Evolutionary conservation across 2,888 invertebrate genomes (phyloP), one percentile per base, ranked within the genome.

Genomic region (Plutella xylostella): DNA sequence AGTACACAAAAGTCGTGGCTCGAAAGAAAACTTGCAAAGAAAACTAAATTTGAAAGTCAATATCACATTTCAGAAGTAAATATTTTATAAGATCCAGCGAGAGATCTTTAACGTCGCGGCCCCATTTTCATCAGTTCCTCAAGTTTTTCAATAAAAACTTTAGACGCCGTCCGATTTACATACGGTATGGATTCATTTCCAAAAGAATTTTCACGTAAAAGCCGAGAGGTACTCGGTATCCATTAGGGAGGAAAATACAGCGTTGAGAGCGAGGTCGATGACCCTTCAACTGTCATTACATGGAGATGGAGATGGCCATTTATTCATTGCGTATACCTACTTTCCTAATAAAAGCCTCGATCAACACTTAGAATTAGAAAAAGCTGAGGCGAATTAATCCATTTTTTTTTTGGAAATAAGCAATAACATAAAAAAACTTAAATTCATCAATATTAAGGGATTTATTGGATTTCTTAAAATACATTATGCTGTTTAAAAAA

Each of bases 121-220:
- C 72, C 72, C 77, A 77, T 79, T 80, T 79, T 77, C 78, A 79
- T 79, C 74, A 75, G 73, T 71, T 70, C 71, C 65, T 79, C 74
- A 83, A 80, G 79, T 82, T 83, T 83, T 83, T 80, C 79, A 82
- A 82, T 82, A 82, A 82, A 83, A 83, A 80, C 78, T 80, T 80
- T 75, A 67, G 62, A 69, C 70, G 71, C 66, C 63, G 67, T 70
- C 71, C 72, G 72, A 80, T 79, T 82, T 79, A 77, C 79, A 79
- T 79, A 80, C 79, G 75, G 73, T 73, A 74, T 73, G 73, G 77
- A 75, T 76, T 79, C 79, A 76, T 77, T 78, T 75, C 69, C 65
- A 61, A 75, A 77, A 76, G 74, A 72, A 74, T 79, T 73, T 72
- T 70, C 71, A 62, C 68, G 70, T 71, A 71, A 73, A 71, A 73